Base-by-base conservation (phyloP, 2,797 vertebrate species). In the Gymnoscopelus microlampas region DNA sequence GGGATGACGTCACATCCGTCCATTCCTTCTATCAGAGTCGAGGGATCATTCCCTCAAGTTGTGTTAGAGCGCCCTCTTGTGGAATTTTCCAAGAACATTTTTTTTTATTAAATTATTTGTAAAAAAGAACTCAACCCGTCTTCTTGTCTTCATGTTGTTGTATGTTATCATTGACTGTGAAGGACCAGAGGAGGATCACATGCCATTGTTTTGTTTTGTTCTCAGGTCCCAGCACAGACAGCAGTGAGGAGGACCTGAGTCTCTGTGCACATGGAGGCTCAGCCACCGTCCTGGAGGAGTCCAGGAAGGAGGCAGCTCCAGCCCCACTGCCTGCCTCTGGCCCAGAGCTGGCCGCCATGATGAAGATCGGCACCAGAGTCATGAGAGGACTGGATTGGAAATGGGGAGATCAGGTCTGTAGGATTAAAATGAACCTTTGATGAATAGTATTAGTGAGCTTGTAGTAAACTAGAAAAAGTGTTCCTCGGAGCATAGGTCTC, bases 361-460 rank as follows among this genome's bases (percentile, higher is more conserved):
- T 99, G 98, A 99, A 98, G 93, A 98, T 99, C 64, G 96, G 98
- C 75, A 98, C 97, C 74, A 93, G 98, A 68, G 98, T 99, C 60
- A 98, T 97, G 95, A 95, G 97, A 87, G 98, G 98, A 3, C 96
- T 98, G 0, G 98, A 99, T 87, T 99, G 98, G 98, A 99, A 99
- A 66, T 99, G 98, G 98, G 98, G 98, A 32, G 98, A 99, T 87
- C 98, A 99, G 96, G 98, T 98, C 90, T 10, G n/a, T 44, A 5
- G 50, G 1, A 55, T 4, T 50, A n/a, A 9, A 19, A 19, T n/a
- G n/a, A n/a, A n/a, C n/a, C n/a, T n/a, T n/a, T n/a, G 3, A 32
- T 49, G 39, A 47, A 11, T 9, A 56, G n/a, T 3, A 32, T 53
- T 39, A 39, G 35, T 39, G 35, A 39, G 35, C 5, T 39, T 39